These are phyloP conservation scores for Spodoptera litura DNA, from an alignment of 1,140 invertebrate genomes.

Conservation along the genomic window DNA sequence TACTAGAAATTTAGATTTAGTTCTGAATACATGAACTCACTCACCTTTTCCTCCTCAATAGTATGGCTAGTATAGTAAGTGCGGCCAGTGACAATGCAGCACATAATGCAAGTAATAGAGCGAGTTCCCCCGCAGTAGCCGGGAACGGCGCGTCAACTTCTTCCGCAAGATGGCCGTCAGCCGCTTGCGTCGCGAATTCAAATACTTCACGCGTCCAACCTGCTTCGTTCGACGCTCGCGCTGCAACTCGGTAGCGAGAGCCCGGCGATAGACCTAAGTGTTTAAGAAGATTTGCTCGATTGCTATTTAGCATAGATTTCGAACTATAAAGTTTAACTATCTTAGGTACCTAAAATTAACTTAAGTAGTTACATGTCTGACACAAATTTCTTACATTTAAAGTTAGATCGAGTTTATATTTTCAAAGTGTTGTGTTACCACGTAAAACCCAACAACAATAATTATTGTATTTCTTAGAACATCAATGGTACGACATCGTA, in stretches of 20 bases:
- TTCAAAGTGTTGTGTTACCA: too few relatives aligned
- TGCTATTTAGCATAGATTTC: too few relatives aligned
- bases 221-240: conserved; percentile 78
- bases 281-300: neutral
- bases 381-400: too few relatives aligned
- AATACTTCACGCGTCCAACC: conserved; percentile 78
- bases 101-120: conserved; percentile 76
- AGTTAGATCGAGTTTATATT: too few relatives aligned
- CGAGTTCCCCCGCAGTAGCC: conserved; percentile 77
- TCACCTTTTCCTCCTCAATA: conserved; percentile 78
- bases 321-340: too few relatives aligned
- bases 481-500: too few relatives aligned
- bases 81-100: conserved; percentile 78
- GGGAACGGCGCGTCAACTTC: conserved; percentile 82
- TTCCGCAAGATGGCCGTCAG: conserved; percentile 76
- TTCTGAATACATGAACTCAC: neutral
- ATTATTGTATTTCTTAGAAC: too few relatives aligned
- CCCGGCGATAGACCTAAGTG: conserved; percentile 70
- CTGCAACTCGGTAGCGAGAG: conserved; percentile 76
- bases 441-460: too few relatives aligned
- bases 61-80: conserved; percentile 78
- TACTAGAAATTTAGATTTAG: too few relatives aligned
- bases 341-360: too few relatives aligned
- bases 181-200: conserved; percentile 72
- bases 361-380: too few relatives aligned